Percentiles rank a stretch among this genome's conserved stretches.
phyloP scores from a whole-genome alignment of 2,888 invertebrate genomes.

The Metopia argyrocephala region DNA sequence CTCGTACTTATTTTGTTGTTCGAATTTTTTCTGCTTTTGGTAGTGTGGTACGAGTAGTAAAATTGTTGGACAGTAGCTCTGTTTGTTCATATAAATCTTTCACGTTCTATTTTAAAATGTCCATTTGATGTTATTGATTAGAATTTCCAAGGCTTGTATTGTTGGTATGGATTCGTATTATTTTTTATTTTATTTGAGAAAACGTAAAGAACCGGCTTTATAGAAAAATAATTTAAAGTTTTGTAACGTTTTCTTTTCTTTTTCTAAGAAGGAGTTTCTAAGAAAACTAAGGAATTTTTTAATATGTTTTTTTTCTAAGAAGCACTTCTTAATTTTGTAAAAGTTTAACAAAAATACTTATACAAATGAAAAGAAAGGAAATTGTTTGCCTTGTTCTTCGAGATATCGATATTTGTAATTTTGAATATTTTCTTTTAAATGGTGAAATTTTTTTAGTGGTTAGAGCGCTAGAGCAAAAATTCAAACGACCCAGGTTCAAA shows the following conservation, averaged over 20 bases:
- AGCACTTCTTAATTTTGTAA: too few species aligned
- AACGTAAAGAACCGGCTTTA: slow-evolving; percentile 16
- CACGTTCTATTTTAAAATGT: slow-evolving; percentile 20
- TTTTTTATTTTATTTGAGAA: too few species aligned
- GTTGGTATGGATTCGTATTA: neutral
- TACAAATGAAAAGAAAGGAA: too few species aligned
- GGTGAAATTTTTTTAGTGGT: too few species aligned
- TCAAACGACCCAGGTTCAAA: too few species aligned
- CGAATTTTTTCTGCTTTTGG: neutral
- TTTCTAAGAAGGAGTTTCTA: slow-evolving; percentile 34
- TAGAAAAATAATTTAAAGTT: slow-evolving; percentile 7
- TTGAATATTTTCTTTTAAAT: too few species aligned
- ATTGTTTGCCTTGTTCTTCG: too few species aligned
- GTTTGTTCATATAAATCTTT: slow-evolving; percentile 39
- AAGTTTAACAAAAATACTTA: too few species aligned
- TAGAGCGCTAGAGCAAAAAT: too few species aligned
- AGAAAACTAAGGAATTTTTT: slow-evolving; percentile 45
- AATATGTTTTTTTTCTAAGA: too few species aligned
- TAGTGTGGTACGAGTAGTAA: slow-evolving; percentile 23
- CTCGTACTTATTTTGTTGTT: neutral
- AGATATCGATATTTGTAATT: too few species aligned
- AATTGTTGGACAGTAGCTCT: slow-evolving; percentile 46
- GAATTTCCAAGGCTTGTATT: slow-evolving; percentile 34
- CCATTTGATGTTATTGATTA: slow-evolving; percentile 54
- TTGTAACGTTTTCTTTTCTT: too few species aligned